These are phyloP conservation scores for Neogale vison DNA, from an alignment of 2,113 vertebrate genomes.

Conservation along the genomic window DNA sequence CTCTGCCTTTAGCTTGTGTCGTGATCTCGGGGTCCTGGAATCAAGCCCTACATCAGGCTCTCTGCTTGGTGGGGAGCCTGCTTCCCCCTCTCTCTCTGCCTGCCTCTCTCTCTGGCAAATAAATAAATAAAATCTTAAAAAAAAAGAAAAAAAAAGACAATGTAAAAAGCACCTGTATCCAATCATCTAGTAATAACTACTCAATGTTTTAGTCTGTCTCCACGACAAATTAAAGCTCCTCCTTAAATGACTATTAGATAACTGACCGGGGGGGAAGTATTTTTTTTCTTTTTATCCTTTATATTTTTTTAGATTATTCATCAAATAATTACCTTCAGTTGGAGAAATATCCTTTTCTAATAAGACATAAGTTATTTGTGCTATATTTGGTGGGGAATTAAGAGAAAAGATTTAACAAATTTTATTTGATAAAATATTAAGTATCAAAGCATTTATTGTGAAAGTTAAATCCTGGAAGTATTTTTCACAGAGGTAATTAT, in stretches of 20 bases:
- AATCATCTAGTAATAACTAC: background rate
- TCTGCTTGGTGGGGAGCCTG: too few relatives aligned
- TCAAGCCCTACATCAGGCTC: too few relatives aligned
- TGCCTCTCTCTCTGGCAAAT: too few relatives aligned
- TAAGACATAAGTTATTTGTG: background rate
- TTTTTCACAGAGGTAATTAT: background rate
- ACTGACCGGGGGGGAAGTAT: background rate
- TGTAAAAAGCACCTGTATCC: background rate
- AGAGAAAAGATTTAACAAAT: background rate
- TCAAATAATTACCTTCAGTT: background rate
- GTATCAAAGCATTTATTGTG: background rate
- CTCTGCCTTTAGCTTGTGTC: too few relatives aligned
- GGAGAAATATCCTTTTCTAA: background rate
- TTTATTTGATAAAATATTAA: constrained; percentile 22
- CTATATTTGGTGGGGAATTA: background rate
- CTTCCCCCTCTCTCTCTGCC: too few relatives aligned
- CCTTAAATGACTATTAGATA: background rate
- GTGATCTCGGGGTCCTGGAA: too few relatives aligned
- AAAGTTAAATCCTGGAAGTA: background rate
- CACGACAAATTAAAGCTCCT: background rate
- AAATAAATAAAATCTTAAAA: background rate
- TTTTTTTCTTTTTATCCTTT: background rate
- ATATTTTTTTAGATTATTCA: background rate
- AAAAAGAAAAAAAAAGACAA: background rate
- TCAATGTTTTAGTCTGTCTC: background rate